Conservation (phyloP, 2,888 invertebrate genomes). For the Volucella zonaria region DNA sequence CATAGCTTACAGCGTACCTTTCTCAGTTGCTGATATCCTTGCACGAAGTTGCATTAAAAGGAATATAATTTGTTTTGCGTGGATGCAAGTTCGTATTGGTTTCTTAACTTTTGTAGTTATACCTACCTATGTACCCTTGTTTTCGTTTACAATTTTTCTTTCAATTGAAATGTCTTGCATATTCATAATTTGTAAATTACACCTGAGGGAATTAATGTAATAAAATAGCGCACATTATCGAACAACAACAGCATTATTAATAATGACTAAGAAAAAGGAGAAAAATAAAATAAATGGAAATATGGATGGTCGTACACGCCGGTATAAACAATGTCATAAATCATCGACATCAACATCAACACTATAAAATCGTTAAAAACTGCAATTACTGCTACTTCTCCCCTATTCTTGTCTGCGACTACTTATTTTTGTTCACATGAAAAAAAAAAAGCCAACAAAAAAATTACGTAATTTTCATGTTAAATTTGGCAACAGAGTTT, state of each 20-base stretch:
- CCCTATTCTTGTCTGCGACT: conserved; percentile 37
- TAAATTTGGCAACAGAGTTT: conserved; percentile 67
- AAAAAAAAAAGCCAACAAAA: conserved; percentile 31
- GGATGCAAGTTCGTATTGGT: too few relatives aligned
- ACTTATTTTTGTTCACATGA: conserved; percentile 50
- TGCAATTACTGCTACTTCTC: conserved; percentile 55
- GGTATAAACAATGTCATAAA: conserved; percentile 71
- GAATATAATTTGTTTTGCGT: too few relatives aligned
- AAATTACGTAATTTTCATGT: conserved; percentile 68
- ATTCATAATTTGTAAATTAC: conserved; percentile 35
- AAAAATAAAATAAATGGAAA: conserved; percentile 19
- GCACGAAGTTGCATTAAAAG: too few relatives aligned
- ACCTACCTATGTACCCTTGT: conserved; percentile 6
- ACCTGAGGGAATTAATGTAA: conserved; percentile 36
- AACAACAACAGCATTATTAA: conserved; percentile 4
- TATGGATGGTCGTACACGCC: conserved; percentile 36
- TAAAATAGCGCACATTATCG: conserved; percentile 34
- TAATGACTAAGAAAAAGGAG: background rate
- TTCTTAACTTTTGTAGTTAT: too few relatives aligned
- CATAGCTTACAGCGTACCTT: too few relatives aligned
- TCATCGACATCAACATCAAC: conserved; percentile 53
- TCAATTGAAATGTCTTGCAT: background rate
- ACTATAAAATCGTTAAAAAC: conserved; percentile 49
- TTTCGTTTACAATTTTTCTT: background rate
- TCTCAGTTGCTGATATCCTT: too few relatives aligned